Conservation (phyloP, 2,797 vertebrate genomes). For the Glyptemys insculpta region DNA sequence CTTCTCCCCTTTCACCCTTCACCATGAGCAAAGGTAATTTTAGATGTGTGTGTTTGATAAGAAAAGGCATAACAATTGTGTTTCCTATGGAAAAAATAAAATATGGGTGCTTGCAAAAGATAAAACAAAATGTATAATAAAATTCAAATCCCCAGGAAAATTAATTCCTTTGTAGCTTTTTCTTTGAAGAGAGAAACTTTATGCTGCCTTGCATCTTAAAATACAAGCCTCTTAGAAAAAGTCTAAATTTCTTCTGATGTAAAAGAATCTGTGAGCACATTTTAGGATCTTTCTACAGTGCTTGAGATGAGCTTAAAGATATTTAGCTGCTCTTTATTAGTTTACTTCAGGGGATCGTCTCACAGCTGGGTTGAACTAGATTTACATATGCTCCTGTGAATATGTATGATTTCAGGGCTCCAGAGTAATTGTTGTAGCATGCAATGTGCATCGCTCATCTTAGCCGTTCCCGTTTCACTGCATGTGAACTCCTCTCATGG, state of each 20-base stretch:
- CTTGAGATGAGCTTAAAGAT: slow-evolving; percentile 46
- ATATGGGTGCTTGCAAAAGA: slow-evolving; percentile 38
- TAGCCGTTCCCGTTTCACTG: slow-evolving; percentile 21
- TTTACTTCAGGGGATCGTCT: slow-evolving; percentile 60
- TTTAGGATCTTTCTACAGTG: slow-evolving; percentile 56
- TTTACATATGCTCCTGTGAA: slow-evolving; percentile 38
- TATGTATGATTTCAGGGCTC: slow-evolving; percentile 22
- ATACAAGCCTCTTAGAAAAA: slow-evolving; percentile 61
- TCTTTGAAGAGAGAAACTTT: slow-evolving; percentile 46
- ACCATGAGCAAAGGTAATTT: slow-evolving; percentile 11
- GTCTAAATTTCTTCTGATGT: slow-evolving; percentile 40
- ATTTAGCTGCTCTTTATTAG: slow-evolving; percentile 50
- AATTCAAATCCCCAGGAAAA: slow-evolving; percentile 69
- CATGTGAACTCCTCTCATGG: slow-evolving; percentile 18
- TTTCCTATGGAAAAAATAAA: slow-evolving; percentile 44
- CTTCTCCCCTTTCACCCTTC: slow-evolving; percentile 14
- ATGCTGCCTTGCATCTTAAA: slow-evolving; percentile 64
- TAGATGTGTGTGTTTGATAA: slow-evolving; percentile 8
- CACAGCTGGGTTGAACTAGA: slow-evolving; percentile 53
- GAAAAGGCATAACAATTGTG: neutral
- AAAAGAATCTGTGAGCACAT: slow-evolving; percentile 52
- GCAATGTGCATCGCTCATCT: slow-evolving; percentile 32
- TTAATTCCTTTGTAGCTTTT: slow-evolving; percentile 59
- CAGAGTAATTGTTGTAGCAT: slow-evolving; percentile 28
- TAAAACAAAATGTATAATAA: slow-evolving; percentile 48